Conservation (phyloP, 2,797 vertebrate species). For the Fringilla coelebs region DNA sequence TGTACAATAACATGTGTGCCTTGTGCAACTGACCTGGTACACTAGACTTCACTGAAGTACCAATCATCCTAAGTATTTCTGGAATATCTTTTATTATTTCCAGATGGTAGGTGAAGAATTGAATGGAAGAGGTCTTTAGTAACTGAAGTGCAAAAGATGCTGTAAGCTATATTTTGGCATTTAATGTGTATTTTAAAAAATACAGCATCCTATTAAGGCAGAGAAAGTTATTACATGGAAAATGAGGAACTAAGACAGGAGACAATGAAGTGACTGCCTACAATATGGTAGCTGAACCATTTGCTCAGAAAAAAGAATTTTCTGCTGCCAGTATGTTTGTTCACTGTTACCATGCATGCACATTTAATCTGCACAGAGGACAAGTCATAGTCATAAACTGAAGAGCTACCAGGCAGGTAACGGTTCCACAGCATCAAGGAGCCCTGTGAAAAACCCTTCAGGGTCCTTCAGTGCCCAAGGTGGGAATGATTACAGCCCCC, state of each 20-base stretch:
- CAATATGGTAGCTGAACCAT: background rate
- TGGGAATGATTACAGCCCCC: background rate
- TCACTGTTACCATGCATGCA: background rate
- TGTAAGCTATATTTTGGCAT: background rate
- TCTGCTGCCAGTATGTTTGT: background rate
- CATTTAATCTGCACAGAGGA: rapidly evolving
- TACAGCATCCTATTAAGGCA: background rate
- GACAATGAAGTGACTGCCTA: background rate
- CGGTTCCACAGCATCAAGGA: background rate
- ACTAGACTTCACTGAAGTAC: background rate
- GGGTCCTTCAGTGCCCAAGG: background rate
- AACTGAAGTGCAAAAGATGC: background rate
- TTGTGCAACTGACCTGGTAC: background rate
- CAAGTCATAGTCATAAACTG: background rate
- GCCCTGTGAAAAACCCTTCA: background rate
- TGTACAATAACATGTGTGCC: background rate
- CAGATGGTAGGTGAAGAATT: background rate
- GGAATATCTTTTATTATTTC: background rate
- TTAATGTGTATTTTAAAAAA: background rate
- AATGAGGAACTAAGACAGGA: background rate
- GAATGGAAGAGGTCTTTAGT: background rate
- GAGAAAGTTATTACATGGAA: background rate
- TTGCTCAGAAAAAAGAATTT: background rate
- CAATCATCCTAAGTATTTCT: background rate
- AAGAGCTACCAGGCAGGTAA: background rate